phyloP scores from a whole-genome alignment of 2,113 vertebrate species.

The Dicentrarchus labrax region DNA sequence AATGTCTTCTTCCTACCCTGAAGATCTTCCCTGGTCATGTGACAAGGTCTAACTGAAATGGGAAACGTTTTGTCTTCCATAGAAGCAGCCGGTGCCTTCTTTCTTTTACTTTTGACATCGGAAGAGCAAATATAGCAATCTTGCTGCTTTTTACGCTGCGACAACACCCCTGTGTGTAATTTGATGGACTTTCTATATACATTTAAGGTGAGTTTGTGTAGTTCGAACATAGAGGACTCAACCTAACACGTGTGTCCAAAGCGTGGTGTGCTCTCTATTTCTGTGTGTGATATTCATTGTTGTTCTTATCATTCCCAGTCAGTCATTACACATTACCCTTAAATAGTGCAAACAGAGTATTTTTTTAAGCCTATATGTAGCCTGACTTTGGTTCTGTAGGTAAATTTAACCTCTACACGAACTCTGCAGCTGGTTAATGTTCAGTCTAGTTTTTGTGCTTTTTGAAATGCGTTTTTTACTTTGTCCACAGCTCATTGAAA shows the following conservation, averaged over 20 bases:
- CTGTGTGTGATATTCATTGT: neutral
- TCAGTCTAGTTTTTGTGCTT: constrained; percentile 25
- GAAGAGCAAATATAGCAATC: constrained; percentile 29
- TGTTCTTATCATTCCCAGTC: neutral
- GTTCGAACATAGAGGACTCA: constrained; percentile 3
- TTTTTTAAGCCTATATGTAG: neutral
- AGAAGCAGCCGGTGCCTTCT: neutral
- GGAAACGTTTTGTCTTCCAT: constrained; percentile 21
- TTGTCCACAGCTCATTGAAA: constrained; percentile 23
- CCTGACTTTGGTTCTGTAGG: constrained; percentile 15
- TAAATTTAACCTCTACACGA: constrained; percentile 43
- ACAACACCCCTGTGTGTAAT: neutral
- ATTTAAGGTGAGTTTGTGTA: constrained; percentile 74
- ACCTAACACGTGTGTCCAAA: neutral
- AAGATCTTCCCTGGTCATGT: constrained; percentile 66
- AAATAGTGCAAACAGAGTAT: constrained; percentile 3
- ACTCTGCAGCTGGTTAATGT: constrained; percentile 65
- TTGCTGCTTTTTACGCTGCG: neutral
- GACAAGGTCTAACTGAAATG: constrained; percentile 45
- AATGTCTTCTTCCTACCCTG: constrained; percentile 60
- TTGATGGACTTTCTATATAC: constrained; percentile 77
- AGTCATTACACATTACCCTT: neutral
- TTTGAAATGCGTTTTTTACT: constrained; percentile 23
- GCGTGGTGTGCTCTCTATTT: neutral
- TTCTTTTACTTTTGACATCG: constrained; percentile 13